Percentiles rank a stretch among this genome's conserved stretches.
These are phyloP conservation scores for Amphilophus citrinellus DNA, from an alignment of 2,113 vertebrate species.

Conservation along the genomic window DNA sequence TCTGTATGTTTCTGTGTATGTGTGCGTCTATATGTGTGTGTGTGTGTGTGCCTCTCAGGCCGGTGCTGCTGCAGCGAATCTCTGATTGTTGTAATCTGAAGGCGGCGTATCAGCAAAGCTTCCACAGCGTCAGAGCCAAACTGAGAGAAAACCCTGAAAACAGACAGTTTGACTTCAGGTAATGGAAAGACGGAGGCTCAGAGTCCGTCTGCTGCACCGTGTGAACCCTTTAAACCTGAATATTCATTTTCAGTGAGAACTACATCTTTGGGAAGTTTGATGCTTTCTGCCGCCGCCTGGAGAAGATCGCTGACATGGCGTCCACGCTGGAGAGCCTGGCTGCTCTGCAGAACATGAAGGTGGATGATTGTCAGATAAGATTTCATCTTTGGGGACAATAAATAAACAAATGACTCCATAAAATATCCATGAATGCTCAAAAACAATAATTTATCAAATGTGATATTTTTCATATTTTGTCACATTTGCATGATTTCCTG, in stretches of 20 bases:
- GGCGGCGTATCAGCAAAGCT: conserved; percentile 80
- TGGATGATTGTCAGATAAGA: conserved; percentile 13
- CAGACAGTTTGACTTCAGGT: conserved; percentile 87
- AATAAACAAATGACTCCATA: neutral
- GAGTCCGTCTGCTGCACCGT: fast-evolving
- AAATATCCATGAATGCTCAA: fast-evolving
- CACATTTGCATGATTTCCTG: too few relatives aligned
- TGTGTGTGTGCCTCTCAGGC: conserved; percentile 61
- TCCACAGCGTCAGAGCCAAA: conserved; percentile 77
- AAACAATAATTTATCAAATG: too few relatives aligned
- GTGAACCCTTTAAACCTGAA: neutral
- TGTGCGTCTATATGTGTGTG: neutral
- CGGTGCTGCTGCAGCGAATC: conserved; percentile 81
- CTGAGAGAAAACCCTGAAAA: conserved; percentile 74
- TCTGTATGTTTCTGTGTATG: neutral
- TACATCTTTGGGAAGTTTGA: conserved; percentile 90
- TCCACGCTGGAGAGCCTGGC: conserved; percentile 81
- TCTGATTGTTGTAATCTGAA: conserved; percentile 82
- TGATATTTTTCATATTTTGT: too few relatives aligned
- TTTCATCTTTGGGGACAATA: too few relatives aligned
- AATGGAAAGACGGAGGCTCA: neutral
- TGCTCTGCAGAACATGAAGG: conserved; percentile 79
- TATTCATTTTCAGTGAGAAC: conserved; percentile 81
- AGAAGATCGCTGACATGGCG: conserved; percentile 85
- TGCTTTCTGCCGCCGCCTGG: conserved; percentile 85